Conservation (phyloP, 2,888 invertebrate species). For the Dinocampus coccinellae region DNA sequence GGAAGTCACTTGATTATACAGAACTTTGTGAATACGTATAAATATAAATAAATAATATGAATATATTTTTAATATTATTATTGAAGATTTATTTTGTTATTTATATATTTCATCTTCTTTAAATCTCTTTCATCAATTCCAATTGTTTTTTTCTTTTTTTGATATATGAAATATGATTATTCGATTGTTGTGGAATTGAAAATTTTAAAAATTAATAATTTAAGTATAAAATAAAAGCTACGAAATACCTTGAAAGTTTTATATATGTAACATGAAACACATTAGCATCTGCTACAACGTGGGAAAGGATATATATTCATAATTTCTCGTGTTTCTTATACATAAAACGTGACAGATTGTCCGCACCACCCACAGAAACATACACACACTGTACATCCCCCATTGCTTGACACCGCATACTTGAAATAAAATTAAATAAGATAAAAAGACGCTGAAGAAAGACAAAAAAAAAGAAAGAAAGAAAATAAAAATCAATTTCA, state of each 20-base stretch:
- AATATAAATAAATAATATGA: constrained; percentile 3
- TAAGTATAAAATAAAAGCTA: background rate
- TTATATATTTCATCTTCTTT: background rate
- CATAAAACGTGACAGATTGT: background rate
- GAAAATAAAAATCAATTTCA: background rate
- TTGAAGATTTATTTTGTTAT: background rate
- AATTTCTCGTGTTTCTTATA: background rate
- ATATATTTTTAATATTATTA: background rate
- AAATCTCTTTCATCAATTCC: too few relatives aligned
- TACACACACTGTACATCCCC: background rate
- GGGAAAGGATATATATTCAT: background rate
- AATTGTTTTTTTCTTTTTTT: too few relatives aligned
- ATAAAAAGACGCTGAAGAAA: too few relatives aligned
- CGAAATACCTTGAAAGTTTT: background rate
- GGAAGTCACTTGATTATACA: constrained; percentile 1
- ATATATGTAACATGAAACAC: background rate
- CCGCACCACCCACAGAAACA: background rate
- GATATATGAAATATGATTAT: too few relatives aligned
- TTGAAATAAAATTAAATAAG: too few relatives aligned
- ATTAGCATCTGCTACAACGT: background rate
- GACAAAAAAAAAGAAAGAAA: background rate
- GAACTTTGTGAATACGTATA: too few relatives aligned
- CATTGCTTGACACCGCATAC: background rate
- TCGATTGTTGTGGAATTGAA: too few relatives aligned
- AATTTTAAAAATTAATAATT: too few relatives aligned